Percentiles rank a stretch among this genome's conserved stretches.
These are phyloP conservation scores for Sardinella longiceps DNA, from an alignment of 2,797 vertebrate species.

Conservation along the genomic window DNA sequence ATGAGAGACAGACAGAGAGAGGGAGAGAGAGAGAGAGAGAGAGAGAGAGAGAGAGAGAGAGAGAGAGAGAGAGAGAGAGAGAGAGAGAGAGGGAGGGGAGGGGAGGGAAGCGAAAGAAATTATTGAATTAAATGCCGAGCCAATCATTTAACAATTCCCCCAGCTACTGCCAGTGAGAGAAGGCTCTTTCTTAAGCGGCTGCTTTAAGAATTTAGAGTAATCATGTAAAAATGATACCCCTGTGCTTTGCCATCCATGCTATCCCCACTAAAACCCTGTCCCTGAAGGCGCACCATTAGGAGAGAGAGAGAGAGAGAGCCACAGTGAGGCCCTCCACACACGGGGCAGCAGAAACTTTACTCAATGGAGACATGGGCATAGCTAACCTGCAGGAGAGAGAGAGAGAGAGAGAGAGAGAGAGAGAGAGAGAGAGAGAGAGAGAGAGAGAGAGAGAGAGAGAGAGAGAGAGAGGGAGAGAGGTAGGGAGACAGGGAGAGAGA, in stretches of 20 bases:
- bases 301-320: neutral
- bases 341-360: neutral
- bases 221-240: constrained; percentile 89
- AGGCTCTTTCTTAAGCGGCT: constrained; percentile 84
- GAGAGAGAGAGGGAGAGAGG: neutral
- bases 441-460: neutral
- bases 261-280: constrained; percentile 42
- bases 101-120: constrained; percentile 61
- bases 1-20: constrained; percentile 47
- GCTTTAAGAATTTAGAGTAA: constrained; percentile 89
- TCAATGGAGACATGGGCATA: neutral
- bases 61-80: constrained; percentile 42
- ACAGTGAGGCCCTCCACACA: neutral
- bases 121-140: constrained; percentile 85
- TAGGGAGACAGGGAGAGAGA: neutral
- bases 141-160: constrained; percentile 89
- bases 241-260: constrained; percentile 77
- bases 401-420: neutral
- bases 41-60: constrained; percentile 50
- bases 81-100: constrained; percentile 44
- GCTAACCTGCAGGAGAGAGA: neutral
- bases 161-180: constrained; percentile 81
- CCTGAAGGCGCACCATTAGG: constrained; percentile 23
- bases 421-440: neutral
- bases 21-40: constrained; percentile 12